phyloP scores from a whole-genome alignment of 1,140 invertebrate genomes.

The Dysdera silvatica region DNA sequence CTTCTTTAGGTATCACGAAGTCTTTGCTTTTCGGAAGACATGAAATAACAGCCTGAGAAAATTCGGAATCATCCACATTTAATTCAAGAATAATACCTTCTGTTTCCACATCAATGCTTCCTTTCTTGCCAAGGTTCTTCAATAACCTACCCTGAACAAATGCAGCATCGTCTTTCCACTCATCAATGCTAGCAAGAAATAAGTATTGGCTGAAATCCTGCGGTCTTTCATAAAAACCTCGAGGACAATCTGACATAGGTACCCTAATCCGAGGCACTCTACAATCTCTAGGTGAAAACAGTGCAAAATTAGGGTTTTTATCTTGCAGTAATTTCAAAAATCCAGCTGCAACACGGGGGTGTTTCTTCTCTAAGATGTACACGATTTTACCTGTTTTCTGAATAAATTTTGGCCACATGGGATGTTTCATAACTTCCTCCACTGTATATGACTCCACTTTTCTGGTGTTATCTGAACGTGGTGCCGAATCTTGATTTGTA shows the following conservation, averaged over 20 bases:
- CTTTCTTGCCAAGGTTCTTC: conserved; percentile 60
- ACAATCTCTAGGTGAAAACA: conserved; percentile 63
- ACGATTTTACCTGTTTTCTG: conserved; percentile 44
- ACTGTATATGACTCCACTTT: background rate
- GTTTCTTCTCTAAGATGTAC: conserved; percentile 48
- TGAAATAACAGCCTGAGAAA: conserved; percentile 51
- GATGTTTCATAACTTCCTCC: conserved; percentile 29
- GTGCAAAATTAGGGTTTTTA: conserved; percentile 49
- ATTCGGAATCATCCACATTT: conserved; percentile 61
- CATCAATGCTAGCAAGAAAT: conserved; percentile 60
- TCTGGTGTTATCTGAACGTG: background rate
- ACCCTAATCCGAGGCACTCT: conserved; percentile 63
- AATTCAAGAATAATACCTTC: conserved; percentile 68
- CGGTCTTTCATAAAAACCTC: conserved; percentile 50
- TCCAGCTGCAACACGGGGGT: conserved; percentile 60
- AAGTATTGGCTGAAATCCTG: conserved; percentile 53
- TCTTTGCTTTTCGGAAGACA: conserved; percentile 51
- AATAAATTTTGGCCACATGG: conserved; percentile 36
- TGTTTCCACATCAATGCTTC: conserved; percentile 66
- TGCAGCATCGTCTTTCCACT: conserved; percentile 54
- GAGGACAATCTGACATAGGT: conserved; percentile 53
- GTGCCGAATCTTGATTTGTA: background rate
- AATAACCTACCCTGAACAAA: conserved; percentile 56
- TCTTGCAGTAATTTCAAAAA: conserved; percentile 53
- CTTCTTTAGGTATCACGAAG: conserved; percentile 52